Conservation (phyloP, 2,113 vertebrate genomes). For the Myotis yumanensis region DNA sequence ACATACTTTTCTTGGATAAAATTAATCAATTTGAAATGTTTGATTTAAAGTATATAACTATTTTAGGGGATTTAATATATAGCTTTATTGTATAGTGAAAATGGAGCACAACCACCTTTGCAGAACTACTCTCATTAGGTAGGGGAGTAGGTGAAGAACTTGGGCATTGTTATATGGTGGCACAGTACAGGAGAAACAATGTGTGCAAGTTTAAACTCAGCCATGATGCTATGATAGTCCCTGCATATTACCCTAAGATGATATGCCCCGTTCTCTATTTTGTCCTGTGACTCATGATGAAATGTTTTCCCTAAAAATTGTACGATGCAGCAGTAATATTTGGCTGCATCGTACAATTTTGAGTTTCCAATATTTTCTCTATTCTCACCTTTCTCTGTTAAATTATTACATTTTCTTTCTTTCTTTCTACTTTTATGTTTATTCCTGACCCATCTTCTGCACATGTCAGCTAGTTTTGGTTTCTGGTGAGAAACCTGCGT, state of each 20-base stretch:
- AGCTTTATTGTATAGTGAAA: background rate
- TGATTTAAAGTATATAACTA: background rate
- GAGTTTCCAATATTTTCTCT: constrained; percentile 2
- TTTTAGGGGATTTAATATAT: constrained; percentile 1
- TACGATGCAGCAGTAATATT: background rate
- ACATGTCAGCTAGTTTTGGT: background rate
- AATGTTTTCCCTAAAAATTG: background rate
- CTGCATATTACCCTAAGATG: background rate
- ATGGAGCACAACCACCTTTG: background rate
- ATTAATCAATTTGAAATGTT: background rate
- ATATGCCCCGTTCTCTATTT: no score
- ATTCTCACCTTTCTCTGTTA: background rate
- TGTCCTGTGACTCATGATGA: background rate
- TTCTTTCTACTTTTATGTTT: background rate
- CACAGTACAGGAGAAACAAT: background rate
- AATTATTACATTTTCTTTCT: background rate
- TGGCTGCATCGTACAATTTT: background rate
- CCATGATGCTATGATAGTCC: background rate
- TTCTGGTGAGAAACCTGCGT: background rate
- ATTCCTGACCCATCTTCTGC: background rate
- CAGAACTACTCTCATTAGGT: background rate
- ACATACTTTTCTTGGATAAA: background rate
- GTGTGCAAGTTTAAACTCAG: background rate
- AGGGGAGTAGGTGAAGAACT: background rate
- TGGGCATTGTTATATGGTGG: background rate